Base-by-base conservation (phyloP, 2,888 invertebrate genomes). In the Orthonevra nobilis region DNA sequence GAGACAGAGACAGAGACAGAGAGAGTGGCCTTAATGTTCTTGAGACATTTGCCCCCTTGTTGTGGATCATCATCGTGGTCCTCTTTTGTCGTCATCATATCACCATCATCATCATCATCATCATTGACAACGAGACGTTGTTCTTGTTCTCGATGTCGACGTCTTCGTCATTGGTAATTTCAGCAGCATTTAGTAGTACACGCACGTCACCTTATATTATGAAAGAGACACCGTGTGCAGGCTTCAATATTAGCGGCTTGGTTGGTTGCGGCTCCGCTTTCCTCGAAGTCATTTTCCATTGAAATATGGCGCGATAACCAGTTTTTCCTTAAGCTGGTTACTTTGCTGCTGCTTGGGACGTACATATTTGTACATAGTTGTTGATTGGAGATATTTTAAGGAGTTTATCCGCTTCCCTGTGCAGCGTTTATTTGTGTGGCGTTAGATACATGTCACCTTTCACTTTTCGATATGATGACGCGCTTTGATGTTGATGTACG, bases 131-230 rank as follows among this genome's bases (percentile, higher is more conserved):
- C n/a, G n/a, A n/a, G 23, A 23, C 36, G 60, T 36, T 30, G 28
- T 50, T 20, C n/a, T 70, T 15, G 23, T 44, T 14, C n/a, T 20
- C 61, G 15, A 15, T n/a, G 40, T 40, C 0, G 12, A 10, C 14
- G 15, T 36, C 40, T 60, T 75, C 50, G 68, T 75, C 61, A 48
- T 72, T 66, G 61, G 73, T 60, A 68, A 73, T 73, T 56, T 66
- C 66, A 68, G 73, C 56, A 68, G 48, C 66, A 48, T 79, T 79
- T 73, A 73, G 79, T 56, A 79, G 60, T 79, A 79, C 79, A 79
- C 66, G 73, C 79, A 79, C 79, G 79, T 79, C 79, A 68, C 56
- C 54, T 73, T 48, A 56, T 56, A 79, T 79, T 79, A 73, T 61
- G 79, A 73, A 79, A 66, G 66, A 44, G 52, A 66, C 70, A 77